These are phyloP conservation scores for Chelon labrosus DNA, from an alignment of 2,797 vertebrate species.

Conservation along the genomic window DNA sequence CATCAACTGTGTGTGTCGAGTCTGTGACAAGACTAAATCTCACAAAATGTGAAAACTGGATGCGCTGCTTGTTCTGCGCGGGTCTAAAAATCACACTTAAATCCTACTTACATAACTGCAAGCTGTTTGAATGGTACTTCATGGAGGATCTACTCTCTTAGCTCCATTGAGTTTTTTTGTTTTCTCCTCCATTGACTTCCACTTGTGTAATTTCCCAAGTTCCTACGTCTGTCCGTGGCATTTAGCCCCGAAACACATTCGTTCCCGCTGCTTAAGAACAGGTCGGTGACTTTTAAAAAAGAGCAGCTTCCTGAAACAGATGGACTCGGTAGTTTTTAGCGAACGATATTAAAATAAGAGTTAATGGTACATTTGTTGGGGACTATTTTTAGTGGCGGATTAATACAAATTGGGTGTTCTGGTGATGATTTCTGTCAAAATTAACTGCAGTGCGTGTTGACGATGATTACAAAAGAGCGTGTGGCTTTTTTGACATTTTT, in stretches of 20 bases:
- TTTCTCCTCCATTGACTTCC: not conserved
- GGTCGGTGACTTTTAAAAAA: not conserved
- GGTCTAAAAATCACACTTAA: slow-evolving; percentile 52
- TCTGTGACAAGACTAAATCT: slow-evolving; percentile 54
- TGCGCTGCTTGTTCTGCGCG: slow-evolving; percentile 54
- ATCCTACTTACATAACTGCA: slow-evolving; percentile 56
- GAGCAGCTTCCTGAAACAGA: not conserved
- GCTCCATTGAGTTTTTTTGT: slow-evolving; percentile 17
- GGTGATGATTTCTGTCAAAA: not conserved
- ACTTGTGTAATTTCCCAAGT: not conserved
- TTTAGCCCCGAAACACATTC: no score
- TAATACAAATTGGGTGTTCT: not conserved
- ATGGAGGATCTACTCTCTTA: slow-evolving; percentile 35
- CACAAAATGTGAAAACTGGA: slow-evolving; percentile 53
- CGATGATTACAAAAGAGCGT: not conserved
- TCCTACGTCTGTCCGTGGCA: no score
- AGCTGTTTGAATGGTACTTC: slow-evolving; percentile 47
- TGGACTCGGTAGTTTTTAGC: not conserved
- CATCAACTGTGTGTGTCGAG: slow-evolving; percentile 46
- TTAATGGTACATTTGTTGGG: not conserved
- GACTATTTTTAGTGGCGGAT: not conserved
- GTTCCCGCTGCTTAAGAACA: not conserved
- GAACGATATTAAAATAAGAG: no score
- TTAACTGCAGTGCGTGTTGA: not conserved
- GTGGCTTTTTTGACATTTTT: not conserved